Conservation (phyloP, 2,888 invertebrate species). For the Myopa tessellatipennis region DNA sequence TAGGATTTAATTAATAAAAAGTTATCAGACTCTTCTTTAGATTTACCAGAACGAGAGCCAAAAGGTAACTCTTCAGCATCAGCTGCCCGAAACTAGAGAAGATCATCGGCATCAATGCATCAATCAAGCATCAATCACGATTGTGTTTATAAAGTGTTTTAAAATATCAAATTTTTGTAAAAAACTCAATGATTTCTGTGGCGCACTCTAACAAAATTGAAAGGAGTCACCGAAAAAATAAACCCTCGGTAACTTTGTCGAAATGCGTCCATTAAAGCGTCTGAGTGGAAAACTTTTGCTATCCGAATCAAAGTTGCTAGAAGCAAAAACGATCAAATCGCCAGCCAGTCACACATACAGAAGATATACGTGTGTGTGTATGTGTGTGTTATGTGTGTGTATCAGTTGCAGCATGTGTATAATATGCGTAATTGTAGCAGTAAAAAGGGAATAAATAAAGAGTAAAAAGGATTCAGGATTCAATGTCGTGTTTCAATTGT, state of each 20-base stretch:
- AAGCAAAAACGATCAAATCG: slow-evolving; percentile 36
- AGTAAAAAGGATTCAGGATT: slow-evolving; percentile 17
- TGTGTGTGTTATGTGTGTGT: slow-evolving; percentile 13
- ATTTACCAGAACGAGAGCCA: no score
- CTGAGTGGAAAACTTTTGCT: slow-evolving; percentile 30
- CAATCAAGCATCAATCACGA: no score
- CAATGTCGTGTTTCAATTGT: slow-evolving; percentile 23
- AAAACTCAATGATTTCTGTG: no score
- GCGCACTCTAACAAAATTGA: no score
- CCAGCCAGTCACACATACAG: slow-evolving; percentile 10
- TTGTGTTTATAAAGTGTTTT: no score
- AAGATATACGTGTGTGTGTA: neutral
- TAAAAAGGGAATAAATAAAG: neutral
- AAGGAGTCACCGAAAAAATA: neutral
- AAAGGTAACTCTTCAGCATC: neutral
- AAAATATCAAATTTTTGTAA: no score
- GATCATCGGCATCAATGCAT: neutral
- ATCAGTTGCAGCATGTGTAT: slow-evolving; percentile 5
- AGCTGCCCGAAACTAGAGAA: neutral
- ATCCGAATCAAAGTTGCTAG: slow-evolving; percentile 16
- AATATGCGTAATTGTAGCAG: slow-evolving; percentile 33
- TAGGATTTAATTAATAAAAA: no score
- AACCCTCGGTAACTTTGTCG: slow-evolving; percentile 7
- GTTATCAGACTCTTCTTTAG: no score
- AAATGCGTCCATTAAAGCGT: slow-evolving; percentile 30